Evolutionary conservation across 2,888 invertebrate genomes (phyloP), one percentile per base, ranked within the genome.

Genomic region (Panzeria rudis): DNA sequence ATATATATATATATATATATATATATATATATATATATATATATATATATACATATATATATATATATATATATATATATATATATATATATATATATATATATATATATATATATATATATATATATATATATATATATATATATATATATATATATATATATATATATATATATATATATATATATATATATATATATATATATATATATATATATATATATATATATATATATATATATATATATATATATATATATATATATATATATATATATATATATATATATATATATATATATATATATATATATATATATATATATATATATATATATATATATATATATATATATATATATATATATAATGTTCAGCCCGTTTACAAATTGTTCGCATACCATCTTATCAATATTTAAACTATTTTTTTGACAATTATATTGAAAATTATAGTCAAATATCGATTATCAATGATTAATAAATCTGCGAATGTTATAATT

Each of bases 181-280:
- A 50, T 50, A 50, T 50, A 50, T 50, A 50, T 50, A 50, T 50
- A 50, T 50, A 50, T 50, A 50, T 50, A 50, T 50, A 50, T 50
- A 20, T 20, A 50, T 50, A 50, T 50, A 50, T 50, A 50, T 50
- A 50, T 50, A 50, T 50, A 50, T 50, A 50, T 50, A 50, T 50
- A 50, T 50, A 50, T 50, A 50, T 50, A 50, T 50, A 50, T 50
- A 50, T 50, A 50, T 50, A 50, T 50, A 50, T 20, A 50, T 50
- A 50, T 20, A 50, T 20, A 50, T 20, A 50, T 50, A 50, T 50
- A 50, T 20, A 50, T 50, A 50, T 50, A 50, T 50, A 50, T 50
- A 50, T 50, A 50, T 50, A 50, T 50, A 50, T 20, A 50, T 50
- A 50, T 50, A 50, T 50, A 50, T 50, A 50, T 50, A 50, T 50